Conservation (phyloP, 1,140 invertebrate species). For the Pogonomyrmex californicus region DNA sequence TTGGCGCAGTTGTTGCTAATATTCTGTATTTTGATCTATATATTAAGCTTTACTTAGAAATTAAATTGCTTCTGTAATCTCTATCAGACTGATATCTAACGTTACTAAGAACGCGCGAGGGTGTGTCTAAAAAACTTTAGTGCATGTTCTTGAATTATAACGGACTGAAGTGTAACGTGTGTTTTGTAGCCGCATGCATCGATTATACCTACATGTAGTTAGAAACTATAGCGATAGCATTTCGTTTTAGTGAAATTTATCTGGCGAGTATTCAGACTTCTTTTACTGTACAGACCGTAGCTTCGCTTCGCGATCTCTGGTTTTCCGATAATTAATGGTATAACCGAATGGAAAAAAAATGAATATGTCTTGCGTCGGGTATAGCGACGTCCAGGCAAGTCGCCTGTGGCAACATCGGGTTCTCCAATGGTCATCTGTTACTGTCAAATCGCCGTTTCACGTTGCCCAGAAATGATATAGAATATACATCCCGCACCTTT, state of each 20-base stretch:
- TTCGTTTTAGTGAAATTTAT: constrained; percentile 30
- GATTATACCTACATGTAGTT: constrained; percentile 21
- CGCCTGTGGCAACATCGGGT: background rate
- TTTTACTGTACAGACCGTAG: background rate
- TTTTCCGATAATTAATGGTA: constrained; percentile 17
- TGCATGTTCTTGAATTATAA: constrained; percentile 20
- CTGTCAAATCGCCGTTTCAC: constrained; percentile 48
- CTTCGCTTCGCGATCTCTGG: constrained; percentile 8
- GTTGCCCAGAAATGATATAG: constrained; percentile 47
- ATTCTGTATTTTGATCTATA: constrained; percentile 7
- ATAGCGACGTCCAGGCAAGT: constrained; percentile 14
- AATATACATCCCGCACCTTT: constrained; percentile 42
- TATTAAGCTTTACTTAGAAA: constrained; percentile 22
- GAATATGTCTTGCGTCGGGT: constrained; percentile 5
- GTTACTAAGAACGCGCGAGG: background rate
- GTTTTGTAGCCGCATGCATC: constrained; percentile 24
- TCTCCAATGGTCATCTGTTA: constrained; percentile 16
- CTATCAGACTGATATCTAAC: background rate
- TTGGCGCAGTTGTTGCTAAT: constrained; percentile 2
- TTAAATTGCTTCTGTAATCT: constrained; percentile 15
- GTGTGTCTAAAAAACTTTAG: background rate
- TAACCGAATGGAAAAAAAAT: constrained; percentile 9
- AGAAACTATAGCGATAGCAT: constrained; percentile 18
- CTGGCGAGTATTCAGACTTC: constrained; percentile 45
- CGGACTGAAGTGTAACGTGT: constrained; percentile 19